phyloP scores from a whole-genome alignment of 2,797 vertebrate species.

The Anguilla pacifica region DNA sequence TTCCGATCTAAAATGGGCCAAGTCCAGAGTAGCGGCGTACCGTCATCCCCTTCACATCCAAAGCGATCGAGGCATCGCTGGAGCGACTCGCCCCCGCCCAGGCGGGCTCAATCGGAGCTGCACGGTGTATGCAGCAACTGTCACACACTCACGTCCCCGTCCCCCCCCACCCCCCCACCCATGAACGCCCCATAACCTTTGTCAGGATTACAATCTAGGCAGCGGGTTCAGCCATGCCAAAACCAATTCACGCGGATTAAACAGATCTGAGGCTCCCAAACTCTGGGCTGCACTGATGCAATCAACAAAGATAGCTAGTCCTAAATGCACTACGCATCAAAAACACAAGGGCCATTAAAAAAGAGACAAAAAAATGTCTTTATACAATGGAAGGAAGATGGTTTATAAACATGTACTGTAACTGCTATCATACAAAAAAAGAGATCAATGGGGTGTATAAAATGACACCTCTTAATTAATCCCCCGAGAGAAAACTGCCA shows the following conservation, averaged over 20 bases:
- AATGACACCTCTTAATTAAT: conserved; percentile 23
- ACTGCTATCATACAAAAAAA: background rate
- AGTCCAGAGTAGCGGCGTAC: conserved; percentile 42
- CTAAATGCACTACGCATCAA: conserved; percentile 22
- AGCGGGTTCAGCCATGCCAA: conserved; percentile 51
- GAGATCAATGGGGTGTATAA: background rate
- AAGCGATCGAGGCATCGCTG: conserved; percentile 37
- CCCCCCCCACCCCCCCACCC: background rate
- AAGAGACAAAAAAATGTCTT: conserved; percentile 29
- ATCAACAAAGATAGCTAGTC: conserved; percentile 41
- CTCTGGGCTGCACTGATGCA: conserved; percentile 46
- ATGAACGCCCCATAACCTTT: conserved; percentile 24
- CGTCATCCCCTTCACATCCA: conserved; percentile 43
- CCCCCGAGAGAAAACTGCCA: conserved; percentile 31
- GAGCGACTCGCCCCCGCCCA: conserved; percentile 36
- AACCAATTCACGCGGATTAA: conserved; percentile 55
- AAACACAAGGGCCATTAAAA: conserved; percentile 35
- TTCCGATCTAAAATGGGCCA: conserved; percentile 39
- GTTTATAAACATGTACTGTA: background rate
- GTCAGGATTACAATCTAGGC: conserved; percentile 37
- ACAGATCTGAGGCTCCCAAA: conserved; percentile 38
- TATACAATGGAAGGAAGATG: conserved; percentile 19
- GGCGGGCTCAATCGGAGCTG: conserved; percentile 35
- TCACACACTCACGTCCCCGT: conserved; percentile 50
- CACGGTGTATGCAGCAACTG: conserved; percentile 52